Evolutionary conservation across 2,113 vertebrate species (phyloP), one percentile per base, ranked within the genome.

Genomic region (western clawed frog (Xenopus tropicalis)): DNA sequence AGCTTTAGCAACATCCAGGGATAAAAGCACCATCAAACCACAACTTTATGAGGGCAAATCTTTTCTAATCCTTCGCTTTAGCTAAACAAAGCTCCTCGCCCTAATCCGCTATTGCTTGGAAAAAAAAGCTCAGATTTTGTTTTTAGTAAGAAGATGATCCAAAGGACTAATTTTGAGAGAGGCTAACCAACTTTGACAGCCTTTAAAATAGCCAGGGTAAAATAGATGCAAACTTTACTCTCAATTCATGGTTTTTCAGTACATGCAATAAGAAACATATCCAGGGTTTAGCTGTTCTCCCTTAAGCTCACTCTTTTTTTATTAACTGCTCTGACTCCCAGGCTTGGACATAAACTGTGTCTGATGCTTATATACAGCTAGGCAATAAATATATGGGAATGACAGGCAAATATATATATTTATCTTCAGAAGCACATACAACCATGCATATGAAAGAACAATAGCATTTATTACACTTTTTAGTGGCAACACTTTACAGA

Each of bases 1-100:
- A 93, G 94, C 93, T 94, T 95, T 94, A 94, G 91, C 92, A 92
- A 94, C 93, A 94, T 91, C 92, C 90, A 92, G 90, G 93, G 94
- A 97, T 97, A 96, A 97, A 96, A 95, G 94, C 93, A 90, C 93
- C 94, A 95, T 95, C 94, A 95, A 95, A 95, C 94, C 92, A 94
- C 91, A 94, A 95, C 93, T 95, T 97, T 95, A 95, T 95, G 91
- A 92, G 91, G 91, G 93, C 92, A 96, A 96, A 96, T 96, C 94
- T 95, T 93, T 90, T 90, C 91, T 97, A 97, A 97, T 96, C 94
- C 94, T 87, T 93, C 91, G 94, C 93, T 97, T 96, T 95, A 95
- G 93, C 93, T 93, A 94, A 96, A 96, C 94, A 97, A 96, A 96
- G 89, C 88, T 88, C 83, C 85, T 90, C 83, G 88, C 91, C 92